phyloP scores from a whole-genome alignment of 2,113 vertebrate species.

The Ammodytes dubius region DNA sequence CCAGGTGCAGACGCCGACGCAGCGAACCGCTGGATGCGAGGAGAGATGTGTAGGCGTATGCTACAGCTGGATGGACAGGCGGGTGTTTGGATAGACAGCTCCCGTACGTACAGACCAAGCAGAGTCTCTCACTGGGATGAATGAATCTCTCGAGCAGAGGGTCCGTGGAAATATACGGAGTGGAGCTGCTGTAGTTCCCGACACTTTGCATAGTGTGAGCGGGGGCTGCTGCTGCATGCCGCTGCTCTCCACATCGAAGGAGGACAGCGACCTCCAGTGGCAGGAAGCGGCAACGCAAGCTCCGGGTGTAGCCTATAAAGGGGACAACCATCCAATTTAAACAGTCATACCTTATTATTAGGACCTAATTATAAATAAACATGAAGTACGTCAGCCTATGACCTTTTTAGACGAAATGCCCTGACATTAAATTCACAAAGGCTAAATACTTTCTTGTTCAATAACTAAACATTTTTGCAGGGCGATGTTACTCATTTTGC shows the following conservation, averaged over 20 bases:
- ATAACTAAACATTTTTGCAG: too few relatives aligned
- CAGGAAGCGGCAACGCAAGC: background rate
- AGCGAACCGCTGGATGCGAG: slow-evolving; percentile 16
- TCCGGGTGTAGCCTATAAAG: too few relatives aligned
- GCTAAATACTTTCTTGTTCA: too few relatives aligned
- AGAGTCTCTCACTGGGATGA: slow-evolving; percentile 50
- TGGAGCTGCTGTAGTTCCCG: slow-evolving; percentile 54
- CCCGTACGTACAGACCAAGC: slow-evolving; percentile 13
- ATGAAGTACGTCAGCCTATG: too few relatives aligned
- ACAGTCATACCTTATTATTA: background rate
- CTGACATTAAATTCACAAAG: too few relatives aligned
- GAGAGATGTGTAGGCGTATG: background rate
- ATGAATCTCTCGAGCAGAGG: slow-evolving; percentile 39
- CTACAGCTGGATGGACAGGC: background rate
- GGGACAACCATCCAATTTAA: background rate
- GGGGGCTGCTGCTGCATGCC: slow-evolving; percentile 53
- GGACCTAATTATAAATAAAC: too few relatives aligned
- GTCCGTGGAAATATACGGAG: slow-evolving; percentile 49
- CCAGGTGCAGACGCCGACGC: slow-evolving; percentile 23
- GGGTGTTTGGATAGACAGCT: background rate
- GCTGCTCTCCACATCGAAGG: background rate
- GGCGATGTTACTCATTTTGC: too few relatives aligned
- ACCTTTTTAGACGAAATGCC: too few relatives aligned
- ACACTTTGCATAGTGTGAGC: slow-evolving; percentile 44
- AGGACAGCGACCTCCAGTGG: slow-evolving; percentile 40